Percentiles rank a stretch among this genome's conserved stretches.
Conservation (phyloP, 2,797 vertebrate species). For the Eidolon dupreanum region DNA sequence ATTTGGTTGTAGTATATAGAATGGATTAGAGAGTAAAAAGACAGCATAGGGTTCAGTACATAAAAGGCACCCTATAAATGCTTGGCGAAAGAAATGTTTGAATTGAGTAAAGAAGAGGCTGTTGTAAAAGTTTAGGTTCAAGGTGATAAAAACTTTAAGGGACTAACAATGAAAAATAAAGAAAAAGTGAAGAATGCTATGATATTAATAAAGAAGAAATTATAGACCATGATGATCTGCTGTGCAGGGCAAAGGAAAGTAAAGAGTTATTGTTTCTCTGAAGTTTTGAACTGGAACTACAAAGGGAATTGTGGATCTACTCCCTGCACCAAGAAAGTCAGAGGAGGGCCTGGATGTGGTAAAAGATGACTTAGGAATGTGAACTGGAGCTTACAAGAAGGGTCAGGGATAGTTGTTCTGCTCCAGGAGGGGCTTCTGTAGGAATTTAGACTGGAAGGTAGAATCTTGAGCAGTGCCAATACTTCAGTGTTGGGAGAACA, state of each 20-base stretch:
- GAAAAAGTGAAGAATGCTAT: not conserved
- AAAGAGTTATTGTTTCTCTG: not conserved
- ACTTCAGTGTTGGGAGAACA: not conserved
- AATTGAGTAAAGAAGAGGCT: constrained; percentile 20
- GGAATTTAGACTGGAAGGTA: not conserved
- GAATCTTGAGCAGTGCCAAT: not conserved
- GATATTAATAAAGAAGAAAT: not conserved
- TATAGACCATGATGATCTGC: not conserved
- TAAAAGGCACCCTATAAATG: constrained; percentile 47
- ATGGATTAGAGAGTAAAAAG: not conserved
- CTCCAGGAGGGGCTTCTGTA: not conserved
- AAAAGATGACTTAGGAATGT: not conserved
- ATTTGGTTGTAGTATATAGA: constrained; percentile 43
- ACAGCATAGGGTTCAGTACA: not conserved
- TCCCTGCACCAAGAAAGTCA: not conserved
- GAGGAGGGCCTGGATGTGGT: not conserved
- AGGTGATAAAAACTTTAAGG: not conserved
- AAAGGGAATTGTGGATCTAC: not conserved
- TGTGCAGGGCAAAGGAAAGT: not conserved
- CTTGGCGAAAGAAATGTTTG: constrained; percentile 52
- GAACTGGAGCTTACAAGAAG: not conserved
- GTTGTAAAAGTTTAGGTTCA: not conserved
- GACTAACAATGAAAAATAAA: not conserved
- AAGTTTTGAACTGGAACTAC: not conserved
- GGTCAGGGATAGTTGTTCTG: not conserved